Base-by-base conservation (phyloP, 1,140 invertebrate genomes). In the Leptinotarsa lineolata region DNA sequence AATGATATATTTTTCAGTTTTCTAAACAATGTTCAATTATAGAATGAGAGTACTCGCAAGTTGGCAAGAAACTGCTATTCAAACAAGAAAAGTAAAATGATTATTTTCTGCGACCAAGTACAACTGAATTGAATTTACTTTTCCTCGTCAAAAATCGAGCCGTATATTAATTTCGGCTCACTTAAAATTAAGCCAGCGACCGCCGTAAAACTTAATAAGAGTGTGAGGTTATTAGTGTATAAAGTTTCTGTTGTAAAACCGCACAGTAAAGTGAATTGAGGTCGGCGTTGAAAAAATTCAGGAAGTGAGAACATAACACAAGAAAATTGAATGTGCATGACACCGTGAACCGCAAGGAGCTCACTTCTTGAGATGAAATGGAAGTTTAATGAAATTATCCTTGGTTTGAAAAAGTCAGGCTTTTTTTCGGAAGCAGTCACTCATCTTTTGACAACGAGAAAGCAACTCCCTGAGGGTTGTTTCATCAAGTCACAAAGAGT, bases 271-370 rank as follows among this genome's bases (percentile, higher is more conserved):
- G 48, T 54, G 48, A 54, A 54, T 54, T 54, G 15, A 18, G 48
- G 48, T n/a, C n/a, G 48, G n/a, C 48, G n/a, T 54, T 54, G n/a
- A 54, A 54, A 54, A 54, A 54, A 54, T 16, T 54, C 48, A 54
- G 48, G 48, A 54, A 54, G 48, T 54, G 48, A 18, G n/a, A 54
- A 54, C n/a, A 54, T 54, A 54, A 54, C 48, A 54, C 48, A 54
- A 18, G 48, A 54, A 54, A 54, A 54, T 54, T 54, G 48, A 54
- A 54, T 16, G 48, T 54, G 48, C 48, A 54, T 54, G 48, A 54
- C n/a, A 54, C 48, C 48, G 48, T 54, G n/a, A 54, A 54, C 48
- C 15, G 48, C 48, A 18, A 16, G 48, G 48, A 8, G n/a, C 48
- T 18, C 48, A 54, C n/a, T 54, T 54, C 48, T 54, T 13, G 48